Percentiles rank a stretch among this genome's conserved stretches.
Evolutionary conservation across 2,888 invertebrate genomes (phyloP).

Genomic region (Meta bourneti): DNA sequence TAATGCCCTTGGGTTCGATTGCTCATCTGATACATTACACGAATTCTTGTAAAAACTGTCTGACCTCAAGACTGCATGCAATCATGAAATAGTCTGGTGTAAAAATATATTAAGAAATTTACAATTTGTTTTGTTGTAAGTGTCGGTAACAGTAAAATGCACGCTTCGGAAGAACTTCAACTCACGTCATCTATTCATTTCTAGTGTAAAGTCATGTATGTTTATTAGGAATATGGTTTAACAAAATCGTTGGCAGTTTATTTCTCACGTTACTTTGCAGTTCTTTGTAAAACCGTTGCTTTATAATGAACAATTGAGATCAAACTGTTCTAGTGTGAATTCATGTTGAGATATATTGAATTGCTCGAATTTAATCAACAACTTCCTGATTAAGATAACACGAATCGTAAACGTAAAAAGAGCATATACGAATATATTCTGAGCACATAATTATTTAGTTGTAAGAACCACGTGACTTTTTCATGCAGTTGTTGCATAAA

Average conservation of each 20-base stretch:
- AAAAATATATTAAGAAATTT: background rate
- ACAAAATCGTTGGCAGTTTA: background rate
- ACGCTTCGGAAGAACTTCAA: slow-evolving; percentile 4
- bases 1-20: no score
- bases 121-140: background rate
- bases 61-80: background rate
- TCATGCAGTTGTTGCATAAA: no score
- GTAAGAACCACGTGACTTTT: no score
- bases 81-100: background rate
- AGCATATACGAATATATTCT: no score
- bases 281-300: background rate
- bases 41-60: background rate
- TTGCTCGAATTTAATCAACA: no score
- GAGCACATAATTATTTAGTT: no score
- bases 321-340: no score
- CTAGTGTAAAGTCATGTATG: slow-evolving; percentile 10
- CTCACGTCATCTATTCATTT: slow-evolving; percentile 6
- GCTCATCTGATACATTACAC: no score
- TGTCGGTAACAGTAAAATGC: background rate
- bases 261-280: background rate
- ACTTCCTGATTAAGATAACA: no score
- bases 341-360: no score
- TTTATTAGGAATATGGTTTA: background rate
- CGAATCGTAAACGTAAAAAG: no score
- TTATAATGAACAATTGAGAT: no score